Conservation (phyloP, 2,113 vertebrate species). For the Poeciliopsis turrubarensis region DNA sequence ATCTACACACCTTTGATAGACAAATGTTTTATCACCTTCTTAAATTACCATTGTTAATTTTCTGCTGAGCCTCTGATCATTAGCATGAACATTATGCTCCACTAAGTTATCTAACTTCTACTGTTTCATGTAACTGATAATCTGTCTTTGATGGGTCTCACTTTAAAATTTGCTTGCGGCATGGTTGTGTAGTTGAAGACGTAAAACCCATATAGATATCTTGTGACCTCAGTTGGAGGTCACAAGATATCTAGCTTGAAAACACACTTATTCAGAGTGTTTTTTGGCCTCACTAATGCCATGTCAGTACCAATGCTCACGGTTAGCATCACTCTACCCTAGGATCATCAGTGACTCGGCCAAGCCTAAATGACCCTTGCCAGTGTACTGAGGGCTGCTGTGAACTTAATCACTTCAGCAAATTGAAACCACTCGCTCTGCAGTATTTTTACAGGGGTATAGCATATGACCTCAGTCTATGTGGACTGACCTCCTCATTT, state of each 20-base stretch:
- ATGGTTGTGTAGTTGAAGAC: constrained; percentile 77
- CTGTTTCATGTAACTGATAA: constrained; percentile 31
- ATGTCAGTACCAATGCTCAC: constrained; percentile 76
- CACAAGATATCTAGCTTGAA: constrained; percentile 39
- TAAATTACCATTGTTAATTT: constrained; percentile 30
- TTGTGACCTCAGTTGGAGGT: constrained; percentile 81
- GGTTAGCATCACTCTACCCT: constrained; percentile 69
- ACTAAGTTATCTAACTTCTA: constrained; percentile 7
- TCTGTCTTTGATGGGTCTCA: constrained; percentile 78
- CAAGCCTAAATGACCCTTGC: constrained; percentile 88
- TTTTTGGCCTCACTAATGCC: constrained; percentile 71
- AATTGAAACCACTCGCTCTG: constrained; percentile 92
- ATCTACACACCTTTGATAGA: constrained; percentile 36
- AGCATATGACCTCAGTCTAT: constrained; percentile 81
- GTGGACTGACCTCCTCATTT: constrained; percentile 74
- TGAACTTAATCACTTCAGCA: constrained; percentile 92
- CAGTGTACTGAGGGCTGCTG: constrained; percentile 87
- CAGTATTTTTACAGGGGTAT: constrained; percentile 84
- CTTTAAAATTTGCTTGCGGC: constrained; percentile 70
- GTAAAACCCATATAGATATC: constrained; percentile 75
- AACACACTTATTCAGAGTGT: constrained; percentile 66
- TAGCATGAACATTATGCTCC: neutral
- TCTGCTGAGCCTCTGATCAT: neutral
- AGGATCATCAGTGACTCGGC: constrained; percentile 83
- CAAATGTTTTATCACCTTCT: constrained; percentile 51